phyloP scores from a whole-genome alignment of 2,797 vertebrate genomes.

The Antrozous pallidus region DNA sequence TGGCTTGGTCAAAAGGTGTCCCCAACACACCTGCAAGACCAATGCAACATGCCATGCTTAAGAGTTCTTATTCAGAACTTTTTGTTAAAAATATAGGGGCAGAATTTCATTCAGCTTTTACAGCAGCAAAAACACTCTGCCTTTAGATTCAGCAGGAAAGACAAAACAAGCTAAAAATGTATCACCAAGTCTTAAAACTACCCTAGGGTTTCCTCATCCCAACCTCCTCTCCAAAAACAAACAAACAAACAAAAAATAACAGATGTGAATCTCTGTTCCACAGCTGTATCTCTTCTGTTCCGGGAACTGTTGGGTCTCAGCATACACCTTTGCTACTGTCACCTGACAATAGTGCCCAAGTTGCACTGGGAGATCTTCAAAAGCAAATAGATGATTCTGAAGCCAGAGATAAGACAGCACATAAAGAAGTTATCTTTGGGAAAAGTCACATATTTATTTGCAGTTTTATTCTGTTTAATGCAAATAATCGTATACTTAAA shows the following conservation, averaged over 20 bases:
- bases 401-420: background rate
- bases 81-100: background rate
- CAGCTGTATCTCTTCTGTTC: background rate
- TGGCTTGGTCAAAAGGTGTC: background rate
- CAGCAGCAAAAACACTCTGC: background rate
- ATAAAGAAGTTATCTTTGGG: background rate
- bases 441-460: background rate
- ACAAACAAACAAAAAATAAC: no score
- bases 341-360: background rate
- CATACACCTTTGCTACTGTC: background rate
- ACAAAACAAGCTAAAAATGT: background rate
- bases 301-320: background rate
- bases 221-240: background rate
- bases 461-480: background rate
- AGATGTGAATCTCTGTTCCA: background rate
- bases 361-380: background rate
- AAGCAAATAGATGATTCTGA: background rate
- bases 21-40: background rate
- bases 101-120: background rate
- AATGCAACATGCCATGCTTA: background rate
- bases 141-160: background rate
- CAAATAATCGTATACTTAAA: background rate
- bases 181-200: background rate
- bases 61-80: background rate
- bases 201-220: background rate